A percentile compares a stretch with the other conserved stretches of the same genome.
Conservation (phyloP, 2,888 invertebrate species). For the Linnaemya tessellans region DNA sequence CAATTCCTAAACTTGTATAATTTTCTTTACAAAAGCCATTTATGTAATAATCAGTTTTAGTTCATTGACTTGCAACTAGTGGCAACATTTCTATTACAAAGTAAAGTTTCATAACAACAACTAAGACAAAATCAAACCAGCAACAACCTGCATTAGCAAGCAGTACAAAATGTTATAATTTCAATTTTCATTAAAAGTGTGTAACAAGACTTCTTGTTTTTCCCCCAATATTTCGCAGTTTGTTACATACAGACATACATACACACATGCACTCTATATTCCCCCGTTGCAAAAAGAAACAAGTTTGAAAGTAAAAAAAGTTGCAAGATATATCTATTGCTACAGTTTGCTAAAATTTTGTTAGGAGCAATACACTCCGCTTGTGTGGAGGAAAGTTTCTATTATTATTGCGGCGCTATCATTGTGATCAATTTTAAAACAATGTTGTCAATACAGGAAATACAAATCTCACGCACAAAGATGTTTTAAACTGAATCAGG, state of each 20-base stretch:
- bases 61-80: constrained; percentile 60
- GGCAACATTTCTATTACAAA: constrained; percentile 46
- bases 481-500: constrained; percentile 33
- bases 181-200: constrained; percentile 55
- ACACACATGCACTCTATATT: too few species aligned
- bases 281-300: neutral
- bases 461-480: constrained; percentile 51
- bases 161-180: constrained; percentile 59
- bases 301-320: constrained; percentile 31
- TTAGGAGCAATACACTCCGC: neutral
- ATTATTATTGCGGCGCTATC: neutral
- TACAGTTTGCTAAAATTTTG: neutral
- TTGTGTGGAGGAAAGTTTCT: constrained; percentile 1
- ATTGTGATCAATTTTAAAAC: constrained; percentile 9
- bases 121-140: neutral
- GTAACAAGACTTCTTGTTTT: constrained; percentile 11
- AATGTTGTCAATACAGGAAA: constrained; percentile 61
- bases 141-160: constrained; percentile 6
- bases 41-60: constrained; percentile 39
- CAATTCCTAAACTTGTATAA: constrained; percentile 52
- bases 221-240: neutral
- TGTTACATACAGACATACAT: constrained; percentile 24
- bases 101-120: neutral
- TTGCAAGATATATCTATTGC: constrained; percentile 29
- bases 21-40: constrained; percentile 7